Evolutionary conservation across 2,113 vertebrate species (phyloP), one percentile per base, ranked within the genome.

Genomic region (Menidia beryllina): DNA sequence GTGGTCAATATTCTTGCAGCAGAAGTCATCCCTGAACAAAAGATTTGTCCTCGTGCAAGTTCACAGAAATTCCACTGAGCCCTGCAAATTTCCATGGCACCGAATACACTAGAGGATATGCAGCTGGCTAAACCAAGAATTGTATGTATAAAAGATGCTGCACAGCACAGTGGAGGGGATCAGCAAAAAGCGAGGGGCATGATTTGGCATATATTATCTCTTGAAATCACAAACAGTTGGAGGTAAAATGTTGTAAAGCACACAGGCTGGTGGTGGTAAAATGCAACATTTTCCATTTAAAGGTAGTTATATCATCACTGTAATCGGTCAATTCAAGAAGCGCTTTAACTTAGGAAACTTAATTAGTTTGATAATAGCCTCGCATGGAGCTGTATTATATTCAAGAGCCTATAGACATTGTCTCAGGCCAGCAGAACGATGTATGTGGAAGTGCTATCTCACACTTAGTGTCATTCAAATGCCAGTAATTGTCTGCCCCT

Each of bases 41-140:
- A 87, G 81, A 87, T 81, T 84, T 89, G 86, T 87, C 55, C 79
- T 77, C 77, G 63, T 72, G 78, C 74, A 75, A 77, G 77, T 64
- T 86, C 80, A 86, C 81, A 76, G 83, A 86, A 87, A 89, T 86
- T 81, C 82, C 77, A 86, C 85, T 75, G 85, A 90, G 83, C 76
- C 83, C 71, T 75, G 77, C 73, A 84, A 54, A 85, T 85, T 82
- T 86, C 72, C 34, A 74, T 50, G 41, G 80, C 19, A 26, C 77
- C 51, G 39, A 75, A 69, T 54, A 69, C 82, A 79, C 77, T 69
- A 7, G 86, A 86, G 81, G 72, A 86, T 84, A 75, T 56, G 83
- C 81, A 86, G 88, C 84, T 72, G 84, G 69, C 69, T 69, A 79
- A 81, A 74, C 69, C 39, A 38, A 73, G 86, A 78, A 77, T 69